Evolutionary conservation across 2,888 invertebrate genomes (phyloP), one percentile per base, ranked within the genome.

Genomic region (Drosophila austrosaltans): DNA sequence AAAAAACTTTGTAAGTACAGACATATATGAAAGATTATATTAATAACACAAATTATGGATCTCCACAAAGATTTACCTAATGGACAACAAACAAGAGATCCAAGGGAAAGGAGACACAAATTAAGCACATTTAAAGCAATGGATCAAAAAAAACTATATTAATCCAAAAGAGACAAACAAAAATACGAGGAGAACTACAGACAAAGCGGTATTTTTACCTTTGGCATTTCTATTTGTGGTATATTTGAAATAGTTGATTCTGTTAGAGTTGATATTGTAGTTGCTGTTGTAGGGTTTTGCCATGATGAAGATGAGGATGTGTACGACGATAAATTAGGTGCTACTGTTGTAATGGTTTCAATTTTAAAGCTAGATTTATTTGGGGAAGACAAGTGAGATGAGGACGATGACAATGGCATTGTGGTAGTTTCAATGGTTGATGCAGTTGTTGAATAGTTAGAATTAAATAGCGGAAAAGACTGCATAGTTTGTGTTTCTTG

Each of bases 211-310:
- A 85, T 85, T 78, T 87, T 85, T 85, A 85, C 85, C 85, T 85
- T 87, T 85, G 88, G 80, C 76, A 88, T 77, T 80, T 89, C 80
- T 80, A 82, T 82, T 71, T 74, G 86, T 85, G 86, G 80, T 87
- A 80, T 63, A 72, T 78, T 75, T 67, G 76, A 79, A 75, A 80
- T 74, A 68, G 84, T 63, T 75, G 79, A 42, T 76, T 79, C 58
- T 74, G 80, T 71, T 72, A 71, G 69, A 62, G 77, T 76, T 76
- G 80, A 63, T 72, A 76, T 75, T 67, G 80, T 82, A 70, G 86
- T 81, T 82, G 61, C 72, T 87, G 81, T 66, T 72, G 73, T 20
- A 10, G 22, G 22, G 8, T 48, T 22, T 75, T 66, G 70, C 70
- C 4, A 12, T 39, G 39, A 10, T 39, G 39, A 12, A 32, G 36